A percentile compares a stretch with the other conserved stretches of the same genome.
Conservation (phyloP, 2,113 vertebrate species). For the Oreochromis spilurus region DNA sequence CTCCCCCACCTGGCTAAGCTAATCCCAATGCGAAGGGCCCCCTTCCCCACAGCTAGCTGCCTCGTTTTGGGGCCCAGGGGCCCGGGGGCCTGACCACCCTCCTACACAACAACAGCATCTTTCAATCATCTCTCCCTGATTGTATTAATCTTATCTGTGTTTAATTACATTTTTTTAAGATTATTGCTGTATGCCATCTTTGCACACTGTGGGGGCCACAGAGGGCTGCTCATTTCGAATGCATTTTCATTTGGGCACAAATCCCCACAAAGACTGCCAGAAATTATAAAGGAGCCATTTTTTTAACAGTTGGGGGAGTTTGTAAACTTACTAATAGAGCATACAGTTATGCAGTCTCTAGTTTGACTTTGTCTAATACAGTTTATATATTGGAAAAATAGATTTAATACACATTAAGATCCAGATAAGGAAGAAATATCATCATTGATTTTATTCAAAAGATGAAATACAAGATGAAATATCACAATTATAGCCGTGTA, state of each 20-base stretch:
- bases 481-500: background rate
- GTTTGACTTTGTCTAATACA: background rate
- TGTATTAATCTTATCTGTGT: constrained; percentile 79
- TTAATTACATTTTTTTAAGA: constrained; percentile 81
- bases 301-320: constrained; percentile 40
- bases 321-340: constrained; percentile 45
- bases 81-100: constrained; percentile 67
- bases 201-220: constrained; percentile 71
- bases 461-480: background rate
- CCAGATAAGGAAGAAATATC: background rate
- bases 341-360: constrained; percentile 6
- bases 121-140: constrained; percentile 78
- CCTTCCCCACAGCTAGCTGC: constrained; percentile 61
- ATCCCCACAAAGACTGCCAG: constrained; percentile 64
- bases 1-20: constrained; percentile 73
- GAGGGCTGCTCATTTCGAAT: constrained; percentile 72
- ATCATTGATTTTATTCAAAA: background rate
- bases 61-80: constrained; percentile 58
- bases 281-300: constrained; percentile 44
- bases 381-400: background rate
- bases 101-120: constrained; percentile 73
- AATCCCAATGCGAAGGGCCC: constrained; percentile 71
- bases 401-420: background rate
- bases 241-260: constrained; percentile 73
- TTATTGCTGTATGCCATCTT: constrained; percentile 76